Conservation (phyloP, 2,797 vertebrate species). For the Phataginus tricuspis region DNA sequence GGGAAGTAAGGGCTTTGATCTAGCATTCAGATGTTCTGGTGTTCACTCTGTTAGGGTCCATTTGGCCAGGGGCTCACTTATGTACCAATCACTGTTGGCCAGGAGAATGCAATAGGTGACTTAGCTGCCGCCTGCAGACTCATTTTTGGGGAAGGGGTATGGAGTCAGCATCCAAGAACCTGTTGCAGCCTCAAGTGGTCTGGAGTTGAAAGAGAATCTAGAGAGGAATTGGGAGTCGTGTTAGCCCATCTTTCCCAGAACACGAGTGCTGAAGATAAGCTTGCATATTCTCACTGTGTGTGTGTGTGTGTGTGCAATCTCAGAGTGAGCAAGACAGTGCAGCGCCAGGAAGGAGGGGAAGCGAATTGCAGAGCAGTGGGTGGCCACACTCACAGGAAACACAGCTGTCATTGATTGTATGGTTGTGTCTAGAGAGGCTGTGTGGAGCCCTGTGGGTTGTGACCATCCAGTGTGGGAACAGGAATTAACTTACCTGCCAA, state of each 20-base stretch:
- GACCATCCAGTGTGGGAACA: neutral
- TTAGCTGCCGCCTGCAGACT: neutral
- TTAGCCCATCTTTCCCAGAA: neutral
- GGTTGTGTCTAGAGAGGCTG: neutral
- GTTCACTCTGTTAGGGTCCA: neutral
- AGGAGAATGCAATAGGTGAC: neutral
- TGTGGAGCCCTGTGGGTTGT: accelerated
- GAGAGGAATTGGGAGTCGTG: neutral
- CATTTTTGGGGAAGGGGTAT: neutral
- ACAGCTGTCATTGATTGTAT: accelerated
- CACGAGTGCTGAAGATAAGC: neutral
- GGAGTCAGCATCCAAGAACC: neutral
- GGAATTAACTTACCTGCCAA: accelerated
- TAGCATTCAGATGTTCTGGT: neutral
- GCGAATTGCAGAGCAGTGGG: too few relatives aligned
- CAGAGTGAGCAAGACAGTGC: too few relatives aligned
- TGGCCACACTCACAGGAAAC: neutral
- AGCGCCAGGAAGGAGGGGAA: neutral
- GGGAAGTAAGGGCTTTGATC: accelerated
- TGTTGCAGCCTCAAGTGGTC: too few relatives aligned
- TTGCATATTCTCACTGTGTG: neutral
- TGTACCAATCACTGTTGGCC: neutral
- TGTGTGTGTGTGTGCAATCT: neutral
- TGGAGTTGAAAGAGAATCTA: neutral
- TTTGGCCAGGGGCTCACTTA: neutral